Evolutionary conservation across 2,113 vertebrate species (phyloP), one percentile per base, ranked within the genome.

Genomic region (Ictalurus punctatus): DNA sequence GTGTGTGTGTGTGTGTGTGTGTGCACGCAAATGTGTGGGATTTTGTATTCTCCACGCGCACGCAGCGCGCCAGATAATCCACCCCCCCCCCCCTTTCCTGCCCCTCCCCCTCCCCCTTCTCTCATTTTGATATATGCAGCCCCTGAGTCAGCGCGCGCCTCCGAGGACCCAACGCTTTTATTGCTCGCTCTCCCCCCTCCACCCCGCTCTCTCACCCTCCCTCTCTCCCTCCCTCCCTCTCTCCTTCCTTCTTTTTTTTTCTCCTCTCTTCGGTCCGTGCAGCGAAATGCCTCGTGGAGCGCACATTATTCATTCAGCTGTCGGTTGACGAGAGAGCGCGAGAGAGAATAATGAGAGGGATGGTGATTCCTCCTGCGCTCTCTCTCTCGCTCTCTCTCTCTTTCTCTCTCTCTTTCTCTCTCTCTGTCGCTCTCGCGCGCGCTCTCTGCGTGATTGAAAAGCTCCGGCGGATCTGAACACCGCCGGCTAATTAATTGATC

Each of bases 121-220:
- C 89, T 92, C 89, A 92, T 91, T 91, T 92, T 92, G 90, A 92
- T 89, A 90, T 92, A 92, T 92, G 90, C 91, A 86, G 90, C 87
- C 86, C 79, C 90, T 92, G 91, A 92, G 90, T 92, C 91, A 92
- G 91, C 89, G 87, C 37, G 90, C 82, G 87, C 87, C 90, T 89
- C 88, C 56, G 69, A 83, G 90, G 89, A 90, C 87, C 82, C 84
- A 40, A n/a, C 84, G 87, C 90, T 90, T 91, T 92, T 91, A 91
- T 92, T 92, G 86, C 86, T 25, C 84, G 88, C 87, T 81, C 80
- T 25, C 87, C 78, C 74, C 56, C 88, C 85, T n/a, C n/a, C n/a
- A n/a, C n/a, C n/a, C n/a, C n/a, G n/a, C 90, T 27, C 74, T 59
- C 63, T 73, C 79, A 7, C 81, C 12, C 56, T 21, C 85, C 44